Base-by-base conservation (phyloP, 2,113 vertebrate genomes). In the Oceanodroma tethys region DNA sequence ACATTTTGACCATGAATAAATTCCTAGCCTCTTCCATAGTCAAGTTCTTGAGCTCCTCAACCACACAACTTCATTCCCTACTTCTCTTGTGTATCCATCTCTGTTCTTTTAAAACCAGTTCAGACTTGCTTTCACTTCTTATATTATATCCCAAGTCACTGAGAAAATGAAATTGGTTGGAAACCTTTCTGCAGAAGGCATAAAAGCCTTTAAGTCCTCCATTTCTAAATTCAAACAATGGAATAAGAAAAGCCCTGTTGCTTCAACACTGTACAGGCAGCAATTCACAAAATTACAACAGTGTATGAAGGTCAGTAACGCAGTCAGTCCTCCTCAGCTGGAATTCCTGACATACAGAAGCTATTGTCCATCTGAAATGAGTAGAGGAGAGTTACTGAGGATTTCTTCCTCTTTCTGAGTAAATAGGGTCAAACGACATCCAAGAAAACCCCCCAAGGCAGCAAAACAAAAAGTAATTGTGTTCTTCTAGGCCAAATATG, bases 311-410 rank as follows among this genome's bases (percentile, higher is more conserved):
- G 97, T 97, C 96, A 95, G 47, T 6, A 90, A 96, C 2, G 38
- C 81, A 96, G 94, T 62, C 91, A 81, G 89, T 66, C 95, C 95
- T 88, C 95, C 95, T 96, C 90, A 93, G 93, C 91, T 96, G 91
- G 94, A 96, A 96, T 96, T 96, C 89, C 59, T 81, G 55, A 93
- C 89, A 97, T 91, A 97, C 93, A 95, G 93, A 55, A 83, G 32
- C 52, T 72, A 94, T 94, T 97, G 95, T 97, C 91, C 47, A 48
- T 25, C 79, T 55, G 85, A 66, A 96, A 90, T 3, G 45, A 73
- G 42, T 6, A 27, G 19, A 87, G 10, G 62, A 43, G 81, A 76
- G 13, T 85, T 81, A 65, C 56, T 88, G 86, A 93, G 83, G 84
- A 22, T 70, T 97, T 91, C 83, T 88, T 92, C 93, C 94, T 93